Conservation (phyloP, 2,888 invertebrate species). For the Onthophagus sagittarius region DNA sequence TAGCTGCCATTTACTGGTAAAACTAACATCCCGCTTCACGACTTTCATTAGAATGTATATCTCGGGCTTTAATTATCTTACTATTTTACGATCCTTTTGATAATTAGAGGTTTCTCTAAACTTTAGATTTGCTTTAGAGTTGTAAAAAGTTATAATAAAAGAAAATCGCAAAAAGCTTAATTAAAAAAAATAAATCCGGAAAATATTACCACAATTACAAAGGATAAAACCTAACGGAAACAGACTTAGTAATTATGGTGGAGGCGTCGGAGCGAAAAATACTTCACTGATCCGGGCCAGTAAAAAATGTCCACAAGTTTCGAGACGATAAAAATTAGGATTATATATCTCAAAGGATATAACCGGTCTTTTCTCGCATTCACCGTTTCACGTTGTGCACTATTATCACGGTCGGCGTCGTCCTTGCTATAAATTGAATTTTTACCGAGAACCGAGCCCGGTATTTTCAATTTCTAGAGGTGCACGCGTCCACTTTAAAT, state of each 20-base stretch:
- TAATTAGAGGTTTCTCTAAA: neutral
- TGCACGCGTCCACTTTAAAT: neutral
- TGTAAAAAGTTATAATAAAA: too few species aligned
- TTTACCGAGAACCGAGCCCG: neutral
- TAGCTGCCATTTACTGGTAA: neutral
- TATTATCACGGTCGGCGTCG: neutral
- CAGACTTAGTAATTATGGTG: neutral
- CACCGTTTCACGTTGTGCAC: neutral
- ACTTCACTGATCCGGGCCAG: neutral
- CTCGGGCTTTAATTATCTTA: neutral
- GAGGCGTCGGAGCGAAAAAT: too few species aligned
- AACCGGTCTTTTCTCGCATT: neutral
- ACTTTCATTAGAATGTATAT: neutral
- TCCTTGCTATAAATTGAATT: neutral
- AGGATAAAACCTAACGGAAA: neutral
- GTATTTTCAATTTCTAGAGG: neutral
- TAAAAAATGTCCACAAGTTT: neutral
- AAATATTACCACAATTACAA: neutral
- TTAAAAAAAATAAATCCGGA: neutral
- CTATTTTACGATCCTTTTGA: neutral
- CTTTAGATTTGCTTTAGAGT: too few species aligned
- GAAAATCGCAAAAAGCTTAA: neutral
- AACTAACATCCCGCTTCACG: neutral
- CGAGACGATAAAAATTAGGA: neutral
- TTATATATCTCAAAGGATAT: neutral